Base-by-base conservation (phyloP, 2,888 invertebrate species). In the Heteromyza rotundicornis region DNA sequence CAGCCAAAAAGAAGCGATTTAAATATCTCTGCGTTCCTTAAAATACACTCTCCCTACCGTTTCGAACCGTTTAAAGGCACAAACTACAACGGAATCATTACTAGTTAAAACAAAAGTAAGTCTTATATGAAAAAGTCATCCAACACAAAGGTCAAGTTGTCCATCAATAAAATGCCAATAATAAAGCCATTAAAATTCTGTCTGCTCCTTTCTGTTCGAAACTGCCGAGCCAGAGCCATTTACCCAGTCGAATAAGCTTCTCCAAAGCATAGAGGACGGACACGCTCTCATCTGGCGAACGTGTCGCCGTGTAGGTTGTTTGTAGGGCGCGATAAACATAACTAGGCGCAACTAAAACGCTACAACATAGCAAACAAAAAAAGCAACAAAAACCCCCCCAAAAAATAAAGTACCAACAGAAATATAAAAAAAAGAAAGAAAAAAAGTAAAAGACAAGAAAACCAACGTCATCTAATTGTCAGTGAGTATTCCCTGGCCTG, bases 281-380 rank as follows among this genome's bases (percentile, higher is more conserved):
- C n/a, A n/a, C n/a, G n/a, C n/a, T n/a, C n/a, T n/a, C n/a, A n/a
- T n/a, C n/a, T n/a, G n/a, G n/a, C n/a, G n/a, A n/a, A n/a, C n/a
- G n/a, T n/a, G 27, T 27, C 7, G 27, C 10, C 27, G 27, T 27
- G 27, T 27, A 27, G 27, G 27, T 60, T 60, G 54, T 60, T 57
- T 56, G 51, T 52, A 60, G 60, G 60, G 60, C 60, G 60, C 60
- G 60, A 60, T 57, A 60, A 60, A 56, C 57, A 17, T 50, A 57
- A 51, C 57, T 57, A 57, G 57, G 57, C 47, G 27, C 57, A 27
- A 57, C 12, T 19, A 17, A 20, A 17, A 17, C 16, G 16, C 22
- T 50, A 50, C 50, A 20, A 50, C 50, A 12, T 10, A 17, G 12
- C 16, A 17, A 8, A 50, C 12, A 20, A 50, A 20, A 20, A 50